Evolutionary conservation across 2,888 invertebrate species (phyloP), one percentile per base, ranked within the genome.

Genomic region (Cheilosia variabilis): DNA sequence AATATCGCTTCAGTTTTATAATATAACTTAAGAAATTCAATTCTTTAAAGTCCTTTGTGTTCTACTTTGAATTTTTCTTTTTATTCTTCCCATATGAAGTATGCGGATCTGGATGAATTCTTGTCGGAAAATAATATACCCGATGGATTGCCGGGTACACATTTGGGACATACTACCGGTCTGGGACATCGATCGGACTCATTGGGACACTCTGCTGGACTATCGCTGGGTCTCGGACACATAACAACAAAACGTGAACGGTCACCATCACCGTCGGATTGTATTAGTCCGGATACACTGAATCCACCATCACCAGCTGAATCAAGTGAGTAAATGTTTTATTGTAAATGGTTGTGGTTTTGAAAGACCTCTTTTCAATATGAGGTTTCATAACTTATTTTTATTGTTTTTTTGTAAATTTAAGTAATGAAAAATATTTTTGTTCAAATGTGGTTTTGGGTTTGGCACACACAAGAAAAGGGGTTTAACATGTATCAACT

Each of bases 71-170:
- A 69, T 45, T 87, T 76, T 57, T 62, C 15, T 68, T 78, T 76
- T 60, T 50, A 52, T 22, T 69, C 19, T 63, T 37, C 34, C 17
- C 27, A 66, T 89, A 94, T 94, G 89, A 94, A 98, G 97, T 98
- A 98, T 93, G 98, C 98, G 94, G 98, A 98, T 94, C 94, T 98
- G 93, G 98, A 98, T 93, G 98, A 98, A 94, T 98, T 98, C 93
- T 95, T 98, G 91, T 97, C 97, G 91, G 98, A 98, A 93, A 98
- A 98, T 93, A 97, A 97, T 90, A 97, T 97, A 93, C 97, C 97
- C 88, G 97, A 97, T 92, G 95, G 95, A 88, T 94, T 95, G 89
- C 94, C 95, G 66, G 94, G 93, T 87, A 93, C 93, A 92, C 95
- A 94, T 89, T 91, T 92, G 90, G 92, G 92, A 72, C 92, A 92